Base-by-base conservation (phyloP, 30 jellyfish, hydroid and myxozoan genomes). In the Mastigias papua region DNA sequence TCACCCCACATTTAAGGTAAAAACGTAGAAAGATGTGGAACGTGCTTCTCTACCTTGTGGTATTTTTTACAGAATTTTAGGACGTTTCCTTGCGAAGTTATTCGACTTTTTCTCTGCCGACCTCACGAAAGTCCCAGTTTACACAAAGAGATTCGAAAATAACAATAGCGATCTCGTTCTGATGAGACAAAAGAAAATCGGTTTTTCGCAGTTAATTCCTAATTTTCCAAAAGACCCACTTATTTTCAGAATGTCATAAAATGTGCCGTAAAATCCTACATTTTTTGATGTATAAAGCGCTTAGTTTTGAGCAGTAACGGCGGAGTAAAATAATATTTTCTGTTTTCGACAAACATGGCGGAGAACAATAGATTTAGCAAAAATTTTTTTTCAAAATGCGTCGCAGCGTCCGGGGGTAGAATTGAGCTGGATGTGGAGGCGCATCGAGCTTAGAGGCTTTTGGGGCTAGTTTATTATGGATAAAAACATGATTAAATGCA, bases 91-190 rank as follows among this genome's bases (percentile, higher is more conserved):
- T 23, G 5, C 37, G 23, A 63, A 63, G 42, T 63, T 22, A 63
- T 63, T 28, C 19, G 74, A 21, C 22, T 8, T 63, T 63, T 28
- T 63, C 19, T 23, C 37, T 4, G 2, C 26, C 34, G 46, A 63
- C 42, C 42, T 63, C 46, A 5, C 34, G 26, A 23, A 63, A 63
- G 46, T 63, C 42, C 74, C 42, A n/a, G 9, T 28, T 63, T 63
- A 63, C 74, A 63, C 74, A 63, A 63, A 63, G 74, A 63, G 42
- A n/a, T 63, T 63, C 35, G n/a, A 63, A 63, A 63, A 63, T 13
- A 27, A 23, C 74, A 63, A 63, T 63, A 1, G 74, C 74, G 19
- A 23, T 26, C 74, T 63, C 74, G 74, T 27, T 63, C 42, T 23
- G 74, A 27, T 1, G 37, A 27, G 46, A 63, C 74, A 63, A 63